Conservation (phyloP, 2,797 vertebrate species). For the Triplophysa bombifrons region DNA sequence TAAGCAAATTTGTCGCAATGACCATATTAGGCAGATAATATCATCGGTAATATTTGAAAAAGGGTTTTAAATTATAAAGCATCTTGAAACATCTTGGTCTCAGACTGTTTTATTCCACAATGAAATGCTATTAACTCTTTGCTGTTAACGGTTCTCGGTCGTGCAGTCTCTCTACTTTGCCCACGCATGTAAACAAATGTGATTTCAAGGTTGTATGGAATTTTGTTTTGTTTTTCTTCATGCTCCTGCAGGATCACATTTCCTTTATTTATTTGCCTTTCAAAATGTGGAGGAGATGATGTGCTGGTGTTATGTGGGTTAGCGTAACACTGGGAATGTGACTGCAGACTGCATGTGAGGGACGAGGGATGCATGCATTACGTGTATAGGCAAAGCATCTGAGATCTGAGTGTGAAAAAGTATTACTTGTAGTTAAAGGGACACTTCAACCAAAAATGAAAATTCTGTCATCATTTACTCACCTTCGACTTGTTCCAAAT, state of each 20-base stretch:
- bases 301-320: constrained; percentile 34
- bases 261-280: constrained; percentile 59
- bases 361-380: constrained; percentile 13
- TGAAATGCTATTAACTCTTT: too few species aligned
- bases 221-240: constrained; percentile 48
- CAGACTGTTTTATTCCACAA: too few species aligned
- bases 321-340: constrained; percentile 27
- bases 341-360: constrained; percentile 4
- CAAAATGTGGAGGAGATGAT: constrained; percentile 42
- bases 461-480: too few species aligned
- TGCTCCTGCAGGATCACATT: constrained; percentile 38
- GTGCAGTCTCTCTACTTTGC: constrained; percentile 8
- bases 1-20: too few species aligned
- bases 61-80: too few species aligned
- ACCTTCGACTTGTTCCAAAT: too few species aligned
- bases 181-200: constrained; percentile 24
- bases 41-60: too few species aligned
- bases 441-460: too few species aligned
- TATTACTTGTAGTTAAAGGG: background rate
- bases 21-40: too few species aligned
- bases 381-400: background rate
- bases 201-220: constrained; percentile 18
- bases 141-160: background rate
- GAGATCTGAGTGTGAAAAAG: background rate
- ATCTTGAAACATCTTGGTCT: too few species aligned